Percentiles rank a stretch among this genome's conserved stretches.
Conservation (phyloP, 2,888 invertebrate species). For the Ennomos quercinarius region DNA sequence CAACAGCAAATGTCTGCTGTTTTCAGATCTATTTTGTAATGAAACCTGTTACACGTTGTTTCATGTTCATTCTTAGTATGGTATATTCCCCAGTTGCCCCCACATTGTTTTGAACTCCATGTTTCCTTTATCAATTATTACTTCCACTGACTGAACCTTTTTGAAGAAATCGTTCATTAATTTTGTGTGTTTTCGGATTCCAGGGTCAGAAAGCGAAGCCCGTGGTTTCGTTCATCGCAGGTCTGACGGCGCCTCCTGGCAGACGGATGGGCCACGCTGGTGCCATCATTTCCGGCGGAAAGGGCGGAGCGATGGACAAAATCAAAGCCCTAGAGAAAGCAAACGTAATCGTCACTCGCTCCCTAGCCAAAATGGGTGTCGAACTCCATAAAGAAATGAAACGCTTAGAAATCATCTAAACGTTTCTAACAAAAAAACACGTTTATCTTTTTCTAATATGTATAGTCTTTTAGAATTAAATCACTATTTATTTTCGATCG, state of each 20-base stretch:
- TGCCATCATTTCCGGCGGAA: conserved; percentile 99
- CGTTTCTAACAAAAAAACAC: conserved; percentile 44
- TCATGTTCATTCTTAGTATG: too few species aligned
- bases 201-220: conserved; percentile 96
- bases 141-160: too few species aligned
- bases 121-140: too few species aligned
- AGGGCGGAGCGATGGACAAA: conserved; percentile 99
- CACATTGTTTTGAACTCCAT: too few species aligned
- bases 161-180: too few species aligned
- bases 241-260: conserved; percentile 98
- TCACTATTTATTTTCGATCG: conserved; percentile 70
- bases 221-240: conserved; percentile 99
- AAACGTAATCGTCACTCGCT: conserved; percentile 97
- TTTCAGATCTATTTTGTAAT: too few species aligned
- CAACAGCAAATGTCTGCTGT: too few species aligned
- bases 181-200: conserved; percentile 50
- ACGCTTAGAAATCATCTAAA: conserved; percentile 88
- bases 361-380: conserved; percentile 98
- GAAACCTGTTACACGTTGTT: too few species aligned
- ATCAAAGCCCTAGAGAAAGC: conserved; percentile 97
- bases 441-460: conserved; percentile 53
- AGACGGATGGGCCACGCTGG: conserved; percentile 99
- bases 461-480: conserved; percentile 73
- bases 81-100: too few species aligned
- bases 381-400: conserved; percentile 96